Percentiles rank a stretch among this genome's conserved stretches.
These are phyloP conservation scores for Archips crataeganus DNA, from an alignment of 2,888 invertebrate species.

Conservation along the genomic window DNA sequence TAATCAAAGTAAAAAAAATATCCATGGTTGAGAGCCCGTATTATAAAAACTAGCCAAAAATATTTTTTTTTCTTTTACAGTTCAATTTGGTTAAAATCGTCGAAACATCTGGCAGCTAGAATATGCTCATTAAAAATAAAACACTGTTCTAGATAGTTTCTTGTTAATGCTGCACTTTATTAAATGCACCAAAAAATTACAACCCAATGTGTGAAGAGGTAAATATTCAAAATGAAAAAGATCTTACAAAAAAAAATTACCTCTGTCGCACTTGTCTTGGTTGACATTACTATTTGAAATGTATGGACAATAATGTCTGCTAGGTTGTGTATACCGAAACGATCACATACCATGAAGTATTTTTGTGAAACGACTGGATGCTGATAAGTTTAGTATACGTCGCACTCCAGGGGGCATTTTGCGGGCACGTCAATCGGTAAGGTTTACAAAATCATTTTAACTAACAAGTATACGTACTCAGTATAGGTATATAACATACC, in stretches of 20 bases:
- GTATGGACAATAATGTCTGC: conserved; percentile 1
- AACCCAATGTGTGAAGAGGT: neutral
- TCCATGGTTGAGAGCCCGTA: no score
- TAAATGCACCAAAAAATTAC: conserved; percentile 14
- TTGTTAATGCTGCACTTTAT: conserved; percentile 27
- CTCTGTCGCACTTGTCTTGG: neutral
- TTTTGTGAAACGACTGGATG: conserved; percentile 6
- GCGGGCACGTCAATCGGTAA: no score
- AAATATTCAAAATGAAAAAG: neutral
- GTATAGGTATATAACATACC: no score
- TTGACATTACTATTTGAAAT: neutral
- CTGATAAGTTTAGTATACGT: no score
- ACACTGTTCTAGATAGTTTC: conserved; percentile 36
- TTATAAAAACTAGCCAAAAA: no score
- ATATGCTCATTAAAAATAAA: conserved; percentile 31
- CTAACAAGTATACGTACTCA: no score
- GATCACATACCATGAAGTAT: conserved; percentile 5
- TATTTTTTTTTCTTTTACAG: no score
- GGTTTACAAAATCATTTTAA: no score
- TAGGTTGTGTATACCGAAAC: neutral
- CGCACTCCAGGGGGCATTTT: no score
- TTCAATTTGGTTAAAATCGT: neutral
- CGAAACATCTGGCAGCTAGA: conserved; percentile 19
- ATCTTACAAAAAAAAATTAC: neutral
- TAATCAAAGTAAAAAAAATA: no score